Base-by-base conservation (phyloP, 2,797 vertebrate species). In the Monodelphis domestica region DNA sequence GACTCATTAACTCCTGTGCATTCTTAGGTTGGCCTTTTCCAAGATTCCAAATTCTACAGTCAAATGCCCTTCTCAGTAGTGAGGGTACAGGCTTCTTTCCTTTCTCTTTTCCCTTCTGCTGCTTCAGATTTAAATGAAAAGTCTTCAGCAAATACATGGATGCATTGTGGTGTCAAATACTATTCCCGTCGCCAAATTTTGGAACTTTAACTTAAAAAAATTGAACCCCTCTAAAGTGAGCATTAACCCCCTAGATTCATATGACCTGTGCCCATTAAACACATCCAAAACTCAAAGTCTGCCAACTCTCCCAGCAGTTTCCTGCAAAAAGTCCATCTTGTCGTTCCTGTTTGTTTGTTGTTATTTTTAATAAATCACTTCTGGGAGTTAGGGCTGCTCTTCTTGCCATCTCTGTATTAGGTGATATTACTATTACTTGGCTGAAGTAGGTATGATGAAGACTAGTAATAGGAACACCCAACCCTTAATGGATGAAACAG, bases 371-470 rank as follows among this genome's bases (percentile, higher is more conserved):
- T 51, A 21, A 92, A 89, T 5, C 51, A 57, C 2, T 84, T 54
- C 87, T 87, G 89, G n/a, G 24, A 94, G 56, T 70, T 96, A 92
- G 92, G 94, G 52, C 93, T 95, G 94, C 92, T 96, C 0, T 91
- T 12, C 51, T 87, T 54, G 10, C 92, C 53, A 70, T 92, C 50
- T 93, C 0, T 93, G 0, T n/a, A 87, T 87, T 91, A 59, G 87
- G 10, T 52, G 91, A 33, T 57, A 51, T 89, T 95, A 92, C 96
- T 97, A 95, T 96, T 94, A 95, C 55, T 97, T 96, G 89, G 95
- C 97, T 96, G 11, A 10, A 90, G 54, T n/a, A n/a, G n/a, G n/a
- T 54, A 5, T 91, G 95, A 93, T 94, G 92, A 94, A 96, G 17
- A 56, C 17, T 33, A 33, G 57, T 78, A 70, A 93, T 91, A 51